phyloP scores from a whole-genome alignment of 2,888 invertebrate species.

The Andrena hattorfiana region DNA sequence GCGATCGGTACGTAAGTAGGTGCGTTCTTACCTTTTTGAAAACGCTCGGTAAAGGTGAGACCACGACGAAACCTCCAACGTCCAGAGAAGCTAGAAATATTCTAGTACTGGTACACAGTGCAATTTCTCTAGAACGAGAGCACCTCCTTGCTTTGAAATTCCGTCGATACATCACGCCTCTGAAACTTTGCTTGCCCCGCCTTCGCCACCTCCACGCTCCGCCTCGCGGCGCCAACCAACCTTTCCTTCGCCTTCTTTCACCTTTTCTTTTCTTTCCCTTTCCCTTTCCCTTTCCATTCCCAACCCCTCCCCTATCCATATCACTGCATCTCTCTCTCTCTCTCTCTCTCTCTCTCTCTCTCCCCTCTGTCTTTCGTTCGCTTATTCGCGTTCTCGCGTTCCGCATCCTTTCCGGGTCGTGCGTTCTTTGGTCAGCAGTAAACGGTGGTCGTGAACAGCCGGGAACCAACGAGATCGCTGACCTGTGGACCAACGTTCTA shows the following conservation, averaged over 20 bases:
- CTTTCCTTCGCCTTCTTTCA: conserved; percentile 61
- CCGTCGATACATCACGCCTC: conserved; percentile 83
- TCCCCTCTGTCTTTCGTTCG: background rate
- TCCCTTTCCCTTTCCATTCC: conserved; percentile 68
- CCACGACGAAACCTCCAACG: background rate
- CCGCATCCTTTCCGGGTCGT: background rate
- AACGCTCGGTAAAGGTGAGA: background rate
- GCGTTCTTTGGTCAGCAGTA: conserved; percentile 5
- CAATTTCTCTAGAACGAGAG: conserved; percentile 70
- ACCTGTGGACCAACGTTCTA: background rate
- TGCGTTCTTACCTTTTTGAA: too few relatives aligned
- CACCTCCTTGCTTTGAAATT: conserved; percentile 78
- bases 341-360: background rate
- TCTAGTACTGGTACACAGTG: conserved; percentile 42
- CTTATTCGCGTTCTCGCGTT: background rate
- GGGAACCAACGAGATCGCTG: background rate
- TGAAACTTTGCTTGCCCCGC: conserved; percentile 79
- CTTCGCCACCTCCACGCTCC: conserved; percentile 80
- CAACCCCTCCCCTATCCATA: conserved; percentile 70
- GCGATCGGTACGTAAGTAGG: background rate
- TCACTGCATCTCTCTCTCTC: conserved; percentile 26
- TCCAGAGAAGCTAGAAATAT: background rate
- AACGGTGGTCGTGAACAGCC: conserved; percentile 6
- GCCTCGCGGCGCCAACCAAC: conserved; percentile 74
- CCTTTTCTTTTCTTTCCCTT: conserved; percentile 37